These are phyloP conservation scores for Agelastica alni DNA, from an alignment of 2,888 invertebrate species.

Conservation along the genomic window DNA sequence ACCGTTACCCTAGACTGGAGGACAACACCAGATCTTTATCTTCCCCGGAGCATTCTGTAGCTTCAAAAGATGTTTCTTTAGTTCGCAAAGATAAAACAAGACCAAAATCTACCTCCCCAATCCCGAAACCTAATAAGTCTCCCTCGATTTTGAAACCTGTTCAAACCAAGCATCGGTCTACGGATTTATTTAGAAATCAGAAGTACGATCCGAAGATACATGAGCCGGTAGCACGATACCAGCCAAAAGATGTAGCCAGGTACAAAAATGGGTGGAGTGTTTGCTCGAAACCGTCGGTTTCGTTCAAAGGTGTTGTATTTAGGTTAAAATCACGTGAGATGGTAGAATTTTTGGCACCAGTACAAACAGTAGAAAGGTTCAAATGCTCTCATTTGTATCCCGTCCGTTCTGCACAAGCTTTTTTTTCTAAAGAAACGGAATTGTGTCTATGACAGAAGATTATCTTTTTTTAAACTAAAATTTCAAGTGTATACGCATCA, in stretches of 20 bases:
- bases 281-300: constrained; percentile 69
- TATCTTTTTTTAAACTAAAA: no score
- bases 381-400: constrained; percentile 22
- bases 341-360: constrained; percentile 21
- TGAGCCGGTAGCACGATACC: constrained; percentile 76
- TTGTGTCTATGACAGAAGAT: no score
- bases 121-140: constrained; percentile 53
- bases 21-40: constrained; percentile 71
- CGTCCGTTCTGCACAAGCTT: constrained; percentile 19
- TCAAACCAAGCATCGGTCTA: constrained; percentile 36
- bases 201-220: constrained; percentile 76
- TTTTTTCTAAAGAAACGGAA: not conserved
- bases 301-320: constrained; percentile 70
- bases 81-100: constrained; percentile 55
- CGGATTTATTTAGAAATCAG: constrained; percentile 64
- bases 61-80: constrained; percentile 47
- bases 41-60: constrained; percentile 55
- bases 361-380: constrained; percentile 30
- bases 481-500: no score
- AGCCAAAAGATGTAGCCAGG: constrained; percentile 60
- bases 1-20: constrained; percentile 71
- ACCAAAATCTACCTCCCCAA: constrained; percentile 59
- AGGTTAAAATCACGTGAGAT: constrained; percentile 29
- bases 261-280: constrained; percentile 59
- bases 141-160: constrained; percentile 55